phyloP scores from a whole-genome alignment of 2,797 vertebrate genomes.

The Chelon auratus region DNA sequence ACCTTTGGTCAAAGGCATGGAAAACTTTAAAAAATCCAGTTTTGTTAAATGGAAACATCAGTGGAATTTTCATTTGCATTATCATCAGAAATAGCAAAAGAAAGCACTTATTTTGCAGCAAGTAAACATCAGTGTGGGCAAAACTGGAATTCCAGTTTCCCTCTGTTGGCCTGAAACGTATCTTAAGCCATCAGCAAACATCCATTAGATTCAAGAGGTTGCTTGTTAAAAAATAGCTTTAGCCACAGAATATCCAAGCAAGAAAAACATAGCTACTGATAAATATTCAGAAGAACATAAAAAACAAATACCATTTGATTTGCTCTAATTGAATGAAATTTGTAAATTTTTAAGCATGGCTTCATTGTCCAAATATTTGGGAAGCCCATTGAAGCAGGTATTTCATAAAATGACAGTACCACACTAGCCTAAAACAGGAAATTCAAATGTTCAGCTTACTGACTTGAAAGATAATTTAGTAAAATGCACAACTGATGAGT shows the following conservation, averaged over 20 bases:
- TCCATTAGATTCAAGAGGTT: no score
- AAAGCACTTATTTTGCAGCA: no score
- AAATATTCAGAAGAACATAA: neutral
- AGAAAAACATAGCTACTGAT: neutral
- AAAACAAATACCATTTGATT: neutral
- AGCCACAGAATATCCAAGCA: neutral
- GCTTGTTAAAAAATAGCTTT: no score
- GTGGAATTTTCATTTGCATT: no score
- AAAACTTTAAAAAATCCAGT: no score
- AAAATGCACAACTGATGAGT: constrained; percentile 6
- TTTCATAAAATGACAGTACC: neutral
- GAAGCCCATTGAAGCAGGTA: neutral
- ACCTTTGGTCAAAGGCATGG: no score
- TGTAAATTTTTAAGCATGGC: neutral
- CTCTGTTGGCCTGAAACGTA: no score
- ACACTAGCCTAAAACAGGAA: neutral
- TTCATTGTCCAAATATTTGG: neutral
- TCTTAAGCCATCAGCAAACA: neutral
- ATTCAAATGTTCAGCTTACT: neutral
- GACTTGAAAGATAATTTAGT: neutral
- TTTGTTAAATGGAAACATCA: no score
- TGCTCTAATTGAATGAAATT: neutral
- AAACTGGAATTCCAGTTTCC: no score
- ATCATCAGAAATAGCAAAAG: no score
- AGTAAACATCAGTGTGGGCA: no score